phyloP scores from a whole-genome alignment of 2,888 invertebrate genomes.

The Mesorhabditis belari region DNA sequence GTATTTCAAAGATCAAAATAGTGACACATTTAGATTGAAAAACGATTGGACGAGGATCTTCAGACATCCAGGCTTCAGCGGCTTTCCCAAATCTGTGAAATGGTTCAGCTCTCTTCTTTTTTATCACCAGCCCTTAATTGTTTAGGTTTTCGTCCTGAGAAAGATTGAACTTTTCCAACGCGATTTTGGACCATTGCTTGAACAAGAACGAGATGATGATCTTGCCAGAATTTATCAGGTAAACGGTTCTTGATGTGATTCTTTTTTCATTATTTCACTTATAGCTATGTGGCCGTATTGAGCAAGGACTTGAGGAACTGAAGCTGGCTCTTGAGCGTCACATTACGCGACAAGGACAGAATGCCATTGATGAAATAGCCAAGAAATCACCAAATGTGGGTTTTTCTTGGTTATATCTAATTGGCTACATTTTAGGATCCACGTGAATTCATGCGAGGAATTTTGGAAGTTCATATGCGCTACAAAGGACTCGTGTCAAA shows the following conservation, averaged over 20 bases:
- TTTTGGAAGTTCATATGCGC: slow-evolving; percentile 91
- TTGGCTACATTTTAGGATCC: slow-evolving; percentile 72
- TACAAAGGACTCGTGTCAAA: slow-evolving; percentile 87
- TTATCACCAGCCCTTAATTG: not conserved
- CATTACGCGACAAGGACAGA: slow-evolving; percentile 81
- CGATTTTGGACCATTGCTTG: slow-evolving; percentile 75
- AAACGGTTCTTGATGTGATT: too few relatives aligned
- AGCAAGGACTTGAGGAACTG: slow-evolving; percentile 82
- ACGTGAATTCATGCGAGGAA: slow-evolving; percentile 91
- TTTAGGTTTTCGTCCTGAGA: slow-evolving; percentile 81
- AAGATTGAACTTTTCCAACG: slow-evolving; percentile 90
- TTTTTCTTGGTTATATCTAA: not conserved
- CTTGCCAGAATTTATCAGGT: slow-evolving; percentile 28
- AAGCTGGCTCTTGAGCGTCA: slow-evolving; percentile 82
- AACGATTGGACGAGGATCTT: not conserved
- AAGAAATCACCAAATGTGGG: slow-evolving; percentile 65
- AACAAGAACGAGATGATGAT: slow-evolving; percentile 79
- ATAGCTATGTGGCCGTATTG: slow-evolving; percentile 80
- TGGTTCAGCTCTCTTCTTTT: too few relatives aligned
- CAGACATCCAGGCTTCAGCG: too few relatives aligned
- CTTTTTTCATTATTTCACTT: slow-evolving; percentile 66
- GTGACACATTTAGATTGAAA: not conserved
- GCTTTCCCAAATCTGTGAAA: too few relatives aligned
- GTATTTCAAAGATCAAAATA: too few relatives aligned
- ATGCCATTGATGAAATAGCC: slow-evolving; percentile 87